Conservation (phyloP, 1,140 invertebrate genomes). For the Helicoverpa zea region DNA sequence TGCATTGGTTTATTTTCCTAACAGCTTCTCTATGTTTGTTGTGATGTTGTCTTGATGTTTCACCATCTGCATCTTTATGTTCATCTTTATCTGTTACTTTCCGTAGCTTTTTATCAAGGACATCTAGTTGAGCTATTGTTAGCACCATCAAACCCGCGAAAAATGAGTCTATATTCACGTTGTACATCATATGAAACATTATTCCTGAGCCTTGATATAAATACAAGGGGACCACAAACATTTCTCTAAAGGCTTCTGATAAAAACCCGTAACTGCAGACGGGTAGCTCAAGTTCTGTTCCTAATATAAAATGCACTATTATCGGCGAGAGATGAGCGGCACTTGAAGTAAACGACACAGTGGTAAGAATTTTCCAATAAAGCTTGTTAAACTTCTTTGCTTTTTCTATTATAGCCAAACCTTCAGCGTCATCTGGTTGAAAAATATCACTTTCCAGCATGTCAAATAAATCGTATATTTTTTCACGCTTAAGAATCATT, state of each 20-base stretch:
- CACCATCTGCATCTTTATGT: conserved; percentile 43
- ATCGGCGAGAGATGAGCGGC: conserved; percentile 57
- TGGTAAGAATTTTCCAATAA: conserved; percentile 68
- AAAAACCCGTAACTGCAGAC: conserved; percentile 70
- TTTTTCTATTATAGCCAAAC: conserved; percentile 58
- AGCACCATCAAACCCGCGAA: conserved; percentile 71
- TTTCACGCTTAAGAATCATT: conserved; percentile 58
- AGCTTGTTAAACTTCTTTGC: conserved; percentile 69
- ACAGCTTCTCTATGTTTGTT: conserved; percentile 23
- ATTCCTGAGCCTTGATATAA: conserved; percentile 71
- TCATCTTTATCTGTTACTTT: conserved; percentile 1
- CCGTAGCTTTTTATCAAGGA: conserved; percentile 66
- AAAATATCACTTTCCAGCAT: conserved; percentile 70
- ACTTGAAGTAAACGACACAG: conserved; percentile 63
- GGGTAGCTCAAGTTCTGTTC: conserved; percentile 59
- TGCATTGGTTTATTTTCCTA: conserved; percentile 61
- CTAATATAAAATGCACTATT: conserved; percentile 57
- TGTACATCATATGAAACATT: conserved; percentile 67
- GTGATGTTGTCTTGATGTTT: background rate
- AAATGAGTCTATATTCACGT: conserved; percentile 72
- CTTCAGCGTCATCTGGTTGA: conserved; percentile 61
- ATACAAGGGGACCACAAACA: conserved; percentile 67
- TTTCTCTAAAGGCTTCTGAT: conserved; percentile 58
- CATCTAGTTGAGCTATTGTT: conserved; percentile 70
- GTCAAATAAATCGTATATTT: conserved; percentile 64